A percentile compares a stretch with the other conserved stretches of the same genome.
Conservation (phyloP, 2,797 vertebrate genomes). For the Dicrostonyx torquatus region DNA sequence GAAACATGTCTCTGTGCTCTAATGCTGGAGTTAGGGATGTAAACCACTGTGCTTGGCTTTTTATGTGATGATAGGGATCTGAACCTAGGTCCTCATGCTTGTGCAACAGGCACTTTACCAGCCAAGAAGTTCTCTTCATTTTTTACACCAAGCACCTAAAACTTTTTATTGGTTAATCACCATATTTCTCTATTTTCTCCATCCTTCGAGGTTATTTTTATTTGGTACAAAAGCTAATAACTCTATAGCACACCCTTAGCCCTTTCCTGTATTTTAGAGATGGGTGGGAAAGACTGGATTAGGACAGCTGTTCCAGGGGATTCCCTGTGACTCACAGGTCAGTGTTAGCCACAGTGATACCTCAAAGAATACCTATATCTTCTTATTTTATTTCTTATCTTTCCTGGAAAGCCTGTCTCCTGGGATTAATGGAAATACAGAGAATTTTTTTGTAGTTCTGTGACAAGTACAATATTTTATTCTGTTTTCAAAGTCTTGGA, state of each 20-base stretch:
- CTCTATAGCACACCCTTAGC: not conserved
- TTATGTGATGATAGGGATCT: not conserved
- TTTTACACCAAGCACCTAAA: constrained; percentile 2
- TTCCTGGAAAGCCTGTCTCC: constrained; percentile 49
- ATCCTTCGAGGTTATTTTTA: constrained; percentile 41
- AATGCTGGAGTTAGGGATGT: not conserved
- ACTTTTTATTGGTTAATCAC: constrained; percentile 29
- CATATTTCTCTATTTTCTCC: constrained; percentile 14
- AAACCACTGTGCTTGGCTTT: not conserved
- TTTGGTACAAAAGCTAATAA: constrained; percentile 40
- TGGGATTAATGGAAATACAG: constrained; percentile 13
- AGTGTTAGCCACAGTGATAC: constrained; percentile 33
- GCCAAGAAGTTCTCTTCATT: not conserved
- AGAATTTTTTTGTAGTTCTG: constrained; percentile 24
- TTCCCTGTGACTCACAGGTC: not conserved
- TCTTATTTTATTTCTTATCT: not conserved
- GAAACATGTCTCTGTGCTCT: not conserved
- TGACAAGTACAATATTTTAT: constrained; percentile 50
- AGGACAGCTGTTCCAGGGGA: not conserved
- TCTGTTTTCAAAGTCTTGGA: constrained; percentile 64
- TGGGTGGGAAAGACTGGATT: not conserved
- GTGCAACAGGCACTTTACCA: not conserved
- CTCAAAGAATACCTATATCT: not conserved
- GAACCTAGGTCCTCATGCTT: not conserved
- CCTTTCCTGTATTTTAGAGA: constrained; percentile 26